Percentiles rank a stretch among this genome's conserved stretches.
Evolutionary conservation across 2,888 invertebrate genomes (phyloP).

Genomic region (Apamea sordens): DNA sequence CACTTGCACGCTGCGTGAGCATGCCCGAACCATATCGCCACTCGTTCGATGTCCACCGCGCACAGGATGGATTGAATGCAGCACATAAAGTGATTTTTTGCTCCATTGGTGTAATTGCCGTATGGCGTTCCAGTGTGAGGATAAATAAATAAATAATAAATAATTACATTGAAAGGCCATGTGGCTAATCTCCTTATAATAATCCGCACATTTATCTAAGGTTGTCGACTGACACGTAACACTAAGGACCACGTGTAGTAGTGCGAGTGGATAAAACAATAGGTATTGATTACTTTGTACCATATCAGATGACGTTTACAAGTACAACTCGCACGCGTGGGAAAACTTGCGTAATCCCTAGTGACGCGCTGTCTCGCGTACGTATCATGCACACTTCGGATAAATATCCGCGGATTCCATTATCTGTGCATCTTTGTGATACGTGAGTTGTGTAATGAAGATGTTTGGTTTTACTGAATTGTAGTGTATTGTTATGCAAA

Average conservation of each 20-base stretch:
- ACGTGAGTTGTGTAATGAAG: conserved; percentile 1
- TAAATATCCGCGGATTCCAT: conserved; percentile 31
- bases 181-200: background rate
- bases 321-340: conserved; percentile 44
- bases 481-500: conserved; percentile 13
- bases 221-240: conserved; percentile 43
- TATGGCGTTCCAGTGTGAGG: too few species aligned
- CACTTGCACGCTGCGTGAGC: too few species aligned
- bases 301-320: conserved; percentile 54
- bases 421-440: conserved; percentile 11
- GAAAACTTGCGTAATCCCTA: conserved; percentile 47
- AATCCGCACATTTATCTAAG: conserved; percentile 12
- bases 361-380: conserved; percentile 25
- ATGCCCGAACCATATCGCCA: too few species aligned
- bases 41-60: too few species aligned
- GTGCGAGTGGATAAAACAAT: conserved; percentile 27
- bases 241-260: conserved; percentile 45
- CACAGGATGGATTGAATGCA: too few species aligned
- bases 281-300: conserved; percentile 49
- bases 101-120: too few species aligned
- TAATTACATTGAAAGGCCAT: background rate
- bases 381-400: conserved; percentile 1
- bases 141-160: too few species aligned
- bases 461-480: conserved; percentile 2
- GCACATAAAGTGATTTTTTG: too few species aligned